Evolutionary conservation across 2,888 invertebrate genomes (phyloP).

Genomic region (Chaetogeoica ovagalla): DNA sequence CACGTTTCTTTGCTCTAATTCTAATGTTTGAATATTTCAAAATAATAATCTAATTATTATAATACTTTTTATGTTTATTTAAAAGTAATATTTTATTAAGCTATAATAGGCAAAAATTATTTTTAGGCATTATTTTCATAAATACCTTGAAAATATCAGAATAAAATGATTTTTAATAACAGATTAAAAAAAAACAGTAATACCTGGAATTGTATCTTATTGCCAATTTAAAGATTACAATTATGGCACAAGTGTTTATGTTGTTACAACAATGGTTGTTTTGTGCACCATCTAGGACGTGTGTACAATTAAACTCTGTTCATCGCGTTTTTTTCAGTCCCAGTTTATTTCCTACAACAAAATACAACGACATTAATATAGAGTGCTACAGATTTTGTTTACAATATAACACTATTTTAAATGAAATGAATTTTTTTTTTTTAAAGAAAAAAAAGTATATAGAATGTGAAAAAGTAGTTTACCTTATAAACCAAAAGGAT

Average conservation of each 20-base stretch:
- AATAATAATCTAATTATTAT: conserved; percentile 34
- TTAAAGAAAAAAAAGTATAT: background rate
- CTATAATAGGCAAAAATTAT: conserved; percentile 24
- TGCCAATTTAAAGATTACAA: conserved; percentile 40
- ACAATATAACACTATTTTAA: too few relatives aligned
- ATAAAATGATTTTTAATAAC: conserved; percentile 15
- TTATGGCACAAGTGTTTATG: conserved; percentile 35
- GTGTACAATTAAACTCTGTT: conserved; percentile 29
- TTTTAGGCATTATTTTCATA: conserved; percentile 6
- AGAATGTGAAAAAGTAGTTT: conserved; percentile 28
- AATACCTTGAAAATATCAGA: conserved; percentile 19
- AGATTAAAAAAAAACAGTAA: conserved; percentile 26
- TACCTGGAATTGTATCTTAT: conserved; percentile 28
- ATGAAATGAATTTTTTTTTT: too few relatives aligned
- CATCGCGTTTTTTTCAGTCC: conserved; percentile 37
- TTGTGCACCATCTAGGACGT: conserved; percentile 6
- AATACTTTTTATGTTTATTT: conserved; percentile 21
- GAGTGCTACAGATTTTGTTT: background rate
- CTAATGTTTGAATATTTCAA: conserved; percentile 24
- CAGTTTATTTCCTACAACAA: conserved; percentile 44
- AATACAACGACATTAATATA: background rate
- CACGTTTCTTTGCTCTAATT: conserved; percentile 17
- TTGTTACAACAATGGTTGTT: conserved; percentile 13
- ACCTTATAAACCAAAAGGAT: conserved; percentile 53
- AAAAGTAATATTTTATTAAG: conserved; percentile 17